Base-by-base conservation (phyloP, 2,888 invertebrate genomes). In the Thecocarcelia acutangulata region DNA sequence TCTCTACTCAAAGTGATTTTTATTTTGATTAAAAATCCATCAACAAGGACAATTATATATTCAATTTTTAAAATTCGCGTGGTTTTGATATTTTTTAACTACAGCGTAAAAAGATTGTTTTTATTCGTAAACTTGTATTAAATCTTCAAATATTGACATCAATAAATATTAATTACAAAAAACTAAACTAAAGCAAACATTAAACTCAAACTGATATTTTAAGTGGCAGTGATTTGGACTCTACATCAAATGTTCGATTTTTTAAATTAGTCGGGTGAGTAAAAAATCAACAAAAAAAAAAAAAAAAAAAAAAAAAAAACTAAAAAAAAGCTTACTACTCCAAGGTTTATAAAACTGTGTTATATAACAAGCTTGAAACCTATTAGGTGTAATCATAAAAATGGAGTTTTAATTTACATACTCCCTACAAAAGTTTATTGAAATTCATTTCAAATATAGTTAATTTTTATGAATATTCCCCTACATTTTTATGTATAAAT, bases 201-300 rank as follows among this genome's bases (percentile, higher is more conserved):
- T 52, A 46, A 73, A 42, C 15, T 28, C 12, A 46, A 17, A 46
- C 50, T 50, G 15, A 58, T 50, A 77, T 28, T 54, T 70, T 68
- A 37, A 40, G 58, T 69, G 61, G 78, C 82, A 74, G 82, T 70
- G 52, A 48, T 66, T 77, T 73, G 74, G 70, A 70, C 69, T 70
- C 74, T 50, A 75, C 82, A 78, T 63, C 78, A 78, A 82, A 82
- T 82, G 82, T 70, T 70, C 82, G 73, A 17, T 58, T 64, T 42
- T 70, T 54, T 70, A 66, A 59, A 78, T 61, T 82, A 82, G 64
- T 61, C 78, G 82, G 82, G 82, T 82, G 82, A 82, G 82, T 82
- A 82, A 61, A 78, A 63, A 19, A 12, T 24, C 28, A 15, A 21
- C n/a, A n/a, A n/a, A n/a, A n/a, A n/a, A n/a, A n/a, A n/a, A n/a